Evolutionary conservation across 2,113 vertebrate species (phyloP), one percentile per base, ranked within the genome.

Genomic region (Fulmarus glacialis): DNA sequence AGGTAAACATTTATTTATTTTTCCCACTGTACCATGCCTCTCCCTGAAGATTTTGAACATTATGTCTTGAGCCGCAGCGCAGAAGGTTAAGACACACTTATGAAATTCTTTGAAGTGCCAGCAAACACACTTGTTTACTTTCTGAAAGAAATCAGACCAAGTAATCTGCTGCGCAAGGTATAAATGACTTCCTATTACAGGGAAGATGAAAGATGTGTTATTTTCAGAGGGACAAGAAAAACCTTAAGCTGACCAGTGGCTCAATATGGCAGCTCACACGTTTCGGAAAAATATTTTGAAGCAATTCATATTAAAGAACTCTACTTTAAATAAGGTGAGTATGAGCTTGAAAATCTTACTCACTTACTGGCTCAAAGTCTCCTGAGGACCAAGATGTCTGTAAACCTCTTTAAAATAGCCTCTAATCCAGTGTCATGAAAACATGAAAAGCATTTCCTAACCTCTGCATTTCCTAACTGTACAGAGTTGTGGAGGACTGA

Each of bases 211-310:
- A 90, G 60, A 56, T 36, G 10, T 3, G 14, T 95, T 94, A 43
- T 90, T 94, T 94, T 94, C 58, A 89, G 90, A 92, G 58, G 71
- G 50, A 74, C 14, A 38, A 75, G 20, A 92, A 81, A 89, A 90
- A 83, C 83, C 68, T 87, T 82, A 82, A 96, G 82, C 62, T 89
- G 81, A 88, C 53, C 72, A 96, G 38, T 8, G 42, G n/a, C 86
- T 95, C 58, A 74, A 43, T n/a, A 19, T 85, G 77, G 63, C 77
- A 88, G 45, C 59, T 97, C 55, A 64, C 24, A 93, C 66, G 45
- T 80, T 90, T 60, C 6, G 15, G 89, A 82, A 93, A 96, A 97
- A 52, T 73, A 47, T 72, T 90, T 86, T 87, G 36, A 91, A 97
- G 68, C 38, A 94, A 74, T 86, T 89, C 34, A 43, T 62, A 56